phyloP scores from a whole-genome alignment of 2,113 vertebrate genomes.

The Columba livia region DNA sequence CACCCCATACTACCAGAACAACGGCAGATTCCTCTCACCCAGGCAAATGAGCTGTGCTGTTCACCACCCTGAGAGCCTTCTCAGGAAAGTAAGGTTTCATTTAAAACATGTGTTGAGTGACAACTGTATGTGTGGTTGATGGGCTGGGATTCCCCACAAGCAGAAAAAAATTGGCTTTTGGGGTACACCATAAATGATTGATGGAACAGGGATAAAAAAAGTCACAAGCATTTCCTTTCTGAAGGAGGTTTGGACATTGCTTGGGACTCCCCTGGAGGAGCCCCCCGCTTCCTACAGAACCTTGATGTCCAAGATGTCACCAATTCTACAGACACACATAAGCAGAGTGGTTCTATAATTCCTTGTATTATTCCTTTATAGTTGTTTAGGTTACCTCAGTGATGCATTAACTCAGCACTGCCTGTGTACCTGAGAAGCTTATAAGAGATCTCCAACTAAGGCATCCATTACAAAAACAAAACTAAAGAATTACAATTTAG shows the following conservation, averaged over 20 bases:
- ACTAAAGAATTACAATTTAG: background rate
- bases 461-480: background rate
- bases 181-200: background rate
- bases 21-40: background rate
- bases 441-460: background rate
- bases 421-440: background rate
- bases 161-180: fast-evolving
- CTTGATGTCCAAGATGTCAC: background rate
- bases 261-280: background rate
- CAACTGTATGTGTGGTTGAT: fast-evolving
- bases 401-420: background rate
- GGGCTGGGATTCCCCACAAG: fast-evolving
- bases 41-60: fast-evolving
- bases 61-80: background rate
- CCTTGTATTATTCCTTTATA: background rate
- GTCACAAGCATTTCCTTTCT: fast-evolving
- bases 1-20: background rate
- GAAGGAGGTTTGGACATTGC: background rate
- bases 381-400: background rate
- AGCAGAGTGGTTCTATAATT: background rate
- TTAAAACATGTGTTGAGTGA: background rate
- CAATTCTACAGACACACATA: background rate
- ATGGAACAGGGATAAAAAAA: background rate
- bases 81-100: background rate
- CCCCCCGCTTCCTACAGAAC: background rate